Evolutionary conservation across 2,113 vertebrate genomes (phyloP).

Genomic region (Solenodon paradoxus): DNA sequence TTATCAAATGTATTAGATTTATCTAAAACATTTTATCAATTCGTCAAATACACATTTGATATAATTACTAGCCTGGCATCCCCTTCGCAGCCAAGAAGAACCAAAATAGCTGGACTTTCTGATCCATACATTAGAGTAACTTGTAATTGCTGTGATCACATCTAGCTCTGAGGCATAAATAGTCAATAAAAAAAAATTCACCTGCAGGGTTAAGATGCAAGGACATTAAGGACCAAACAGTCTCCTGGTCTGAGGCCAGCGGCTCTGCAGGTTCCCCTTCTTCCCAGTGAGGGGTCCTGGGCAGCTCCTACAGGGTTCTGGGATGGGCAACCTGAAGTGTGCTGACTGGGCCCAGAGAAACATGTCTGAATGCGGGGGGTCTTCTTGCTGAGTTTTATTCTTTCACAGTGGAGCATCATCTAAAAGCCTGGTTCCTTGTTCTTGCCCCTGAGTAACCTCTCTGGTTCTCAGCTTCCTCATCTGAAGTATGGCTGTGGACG

Average conservation of each 20-base stretch:
- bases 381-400: neutral
- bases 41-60: no score
- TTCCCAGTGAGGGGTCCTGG: neutral
- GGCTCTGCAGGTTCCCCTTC: neutral
- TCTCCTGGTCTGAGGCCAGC: neutral
- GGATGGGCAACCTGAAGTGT: neutral
- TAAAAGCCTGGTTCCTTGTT: neutral
- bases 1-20: constrained; percentile 51
- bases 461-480: neutral
- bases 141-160: constrained; percentile 49
- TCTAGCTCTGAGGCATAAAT: neutral
- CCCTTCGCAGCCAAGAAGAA: neutral
- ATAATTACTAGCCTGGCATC: constrained; percentile 39
- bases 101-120: neutral
- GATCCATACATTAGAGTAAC: neutral
- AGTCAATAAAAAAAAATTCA: neutral
- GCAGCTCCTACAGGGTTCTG: neutral
- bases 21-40: no score
- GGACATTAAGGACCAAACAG: neutral
- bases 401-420: neutral
- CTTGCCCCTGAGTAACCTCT: neutral
- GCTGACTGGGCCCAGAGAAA: neutral
- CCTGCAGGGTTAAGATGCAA: neutral
- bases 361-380: neutral
- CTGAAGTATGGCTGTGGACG: neutral